Base-by-base conservation (phyloP, 2,888 invertebrate genomes). In the Heteromurus nitidus region DNA sequence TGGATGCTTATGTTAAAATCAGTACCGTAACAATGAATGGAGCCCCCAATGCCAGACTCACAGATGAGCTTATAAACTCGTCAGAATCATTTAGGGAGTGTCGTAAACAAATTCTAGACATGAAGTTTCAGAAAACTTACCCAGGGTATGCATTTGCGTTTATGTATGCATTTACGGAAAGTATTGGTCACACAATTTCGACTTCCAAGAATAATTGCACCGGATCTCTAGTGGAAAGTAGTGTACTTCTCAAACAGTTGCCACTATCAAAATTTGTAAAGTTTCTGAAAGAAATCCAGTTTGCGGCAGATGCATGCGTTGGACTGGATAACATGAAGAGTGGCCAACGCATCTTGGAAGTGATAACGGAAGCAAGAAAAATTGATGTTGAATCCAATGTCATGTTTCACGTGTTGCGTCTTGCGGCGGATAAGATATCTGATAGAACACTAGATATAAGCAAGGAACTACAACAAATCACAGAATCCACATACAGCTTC, bases 271-370 rank as follows among this genome's bases (percentile, higher is more conserved):
- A 36, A n/a, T 65, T 53, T 44, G 70, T 65, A 2, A 79, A 72
- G n/a, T 79, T 79, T 31, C 42, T 79, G 47, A 79, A 79, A 44
- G 79, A 79, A 72, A 79, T 79, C 24, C 22, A 64, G 31, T 22
- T 79, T 28, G 79, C 72, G n/a, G 79, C 79, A 16, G 79, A 65
- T 44, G 79, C 79, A n/a, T 79, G 70, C 31, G 79, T 72, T 9
- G 70, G 64, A 3, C 22, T 79, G 16, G 79, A 72, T 36, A 18
- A 31, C 20, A 72, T 44, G 55, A 62, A 77, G 9, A 70, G 31
- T 28, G 77, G 69, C 2, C 64, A 55, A 36, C 36, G 44, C 44
- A 42, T 64, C 0, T 28, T 72, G 30, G 79, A 79, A 44, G 65
- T 70, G 3, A 50, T 72, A 5, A 72, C 79, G 7, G 79, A 79